Base-by-base conservation (phyloP, 2,888 invertebrate species). In the Abrostola triplasia region DNA sequence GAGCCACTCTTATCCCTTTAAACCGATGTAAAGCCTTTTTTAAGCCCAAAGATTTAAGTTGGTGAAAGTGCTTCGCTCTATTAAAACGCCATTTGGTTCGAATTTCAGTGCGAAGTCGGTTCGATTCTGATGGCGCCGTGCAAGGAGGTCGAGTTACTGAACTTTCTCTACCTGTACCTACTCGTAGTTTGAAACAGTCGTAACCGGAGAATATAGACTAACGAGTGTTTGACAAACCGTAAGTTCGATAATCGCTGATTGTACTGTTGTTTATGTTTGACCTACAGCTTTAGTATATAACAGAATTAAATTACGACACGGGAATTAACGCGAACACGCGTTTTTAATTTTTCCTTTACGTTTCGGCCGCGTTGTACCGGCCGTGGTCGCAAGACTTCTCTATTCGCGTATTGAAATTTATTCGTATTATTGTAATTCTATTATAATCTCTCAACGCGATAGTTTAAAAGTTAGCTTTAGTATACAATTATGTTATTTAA, bases 31-130 rank as follows among this genome's bases (percentile, higher is more conserved):
- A 93, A 94, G 94, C 93, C 93, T 93, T 93, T 93, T 93, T 93
- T 93, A 93, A 93, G 93, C 93, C 92, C 83, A 90, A 92, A 93
- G 93, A 91, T 94, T 94, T 92, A 93, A 94, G 93, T 93, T 94
- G 91, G 92, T 88, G 91, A 93, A 93, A 94, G 92, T 92, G 90
- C 88, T 88, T 84, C 86, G 90, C 92, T 94, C 92, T 93, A 93
- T 93, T 93, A 93, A 93, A 93, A 92, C 88, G 87, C 89, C 88
- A 92, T 93, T 89, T 88, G 84, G 86, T 88, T 87, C 86, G 88
- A 87, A 85, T 87, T 87, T 85, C 83, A 85, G 83, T 86, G 83
- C 64, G 76, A 81, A 83, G 68, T 76, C 76, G 71, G 74, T 77
- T 67, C 58, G 60, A 48, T 77, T 72, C 74, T 81, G 79, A 82